These are phyloP conservation scores for Pseudochirops cupreus DNA, from an alignment of 2,797 vertebrate species.

Conservation along the genomic window DNA sequence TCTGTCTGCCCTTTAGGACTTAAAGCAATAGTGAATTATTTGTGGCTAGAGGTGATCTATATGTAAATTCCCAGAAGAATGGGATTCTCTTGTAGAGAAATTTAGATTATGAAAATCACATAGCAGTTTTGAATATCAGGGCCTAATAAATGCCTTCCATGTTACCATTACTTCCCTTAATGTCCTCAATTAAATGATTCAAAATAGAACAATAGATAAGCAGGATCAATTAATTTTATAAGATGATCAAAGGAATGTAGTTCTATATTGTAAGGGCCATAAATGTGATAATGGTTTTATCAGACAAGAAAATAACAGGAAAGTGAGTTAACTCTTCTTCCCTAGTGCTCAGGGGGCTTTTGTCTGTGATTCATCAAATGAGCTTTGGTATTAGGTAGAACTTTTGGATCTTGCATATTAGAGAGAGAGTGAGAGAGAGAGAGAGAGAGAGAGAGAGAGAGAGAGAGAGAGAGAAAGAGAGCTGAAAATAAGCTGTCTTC, in stretches of 20 bases:
- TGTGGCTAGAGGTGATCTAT: conserved; percentile 90
- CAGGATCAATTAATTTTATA: conserved; percentile 92
- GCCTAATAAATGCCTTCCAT: conserved; percentile 89
- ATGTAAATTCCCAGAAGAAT: conserved; percentile 94
- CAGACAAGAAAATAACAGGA: conserved; percentile 85
- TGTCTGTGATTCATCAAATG: conserved; percentile 85
- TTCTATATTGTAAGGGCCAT: conserved; percentile 86
- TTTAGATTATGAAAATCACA: conserved; percentile 92
- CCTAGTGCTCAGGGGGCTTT: conserved; percentile 86
- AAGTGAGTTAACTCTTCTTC: conserved; percentile 85
- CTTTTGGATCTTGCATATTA: conserved; percentile 83
- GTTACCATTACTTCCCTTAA: conserved; percentile 93
- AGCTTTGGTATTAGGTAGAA: conserved; percentile 85
- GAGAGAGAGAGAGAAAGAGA: conserved; percentile 79
- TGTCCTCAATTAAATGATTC: conserved; percentile 92
- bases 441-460: conserved; percentile 83
- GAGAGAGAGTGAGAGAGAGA: conserved; percentile 78
- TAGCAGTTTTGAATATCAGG: conserved; percentile 83
- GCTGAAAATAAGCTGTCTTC: conserved; percentile 66
- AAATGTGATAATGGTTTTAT: conserved; percentile 88
- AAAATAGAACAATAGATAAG: conserved; percentile 95
- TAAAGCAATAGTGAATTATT: conserved; percentile 93
- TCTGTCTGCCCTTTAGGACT: conserved; percentile 91
- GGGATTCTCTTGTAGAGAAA: conserved; percentile 90
- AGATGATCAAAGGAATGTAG: conserved; percentile 90